Percentiles rank a stretch among this genome's conserved stretches.
These are phyloP conservation scores for Orius insidiosus DNA, from an alignment of 1,140 invertebrate species.

Conservation along the genomic window DNA sequence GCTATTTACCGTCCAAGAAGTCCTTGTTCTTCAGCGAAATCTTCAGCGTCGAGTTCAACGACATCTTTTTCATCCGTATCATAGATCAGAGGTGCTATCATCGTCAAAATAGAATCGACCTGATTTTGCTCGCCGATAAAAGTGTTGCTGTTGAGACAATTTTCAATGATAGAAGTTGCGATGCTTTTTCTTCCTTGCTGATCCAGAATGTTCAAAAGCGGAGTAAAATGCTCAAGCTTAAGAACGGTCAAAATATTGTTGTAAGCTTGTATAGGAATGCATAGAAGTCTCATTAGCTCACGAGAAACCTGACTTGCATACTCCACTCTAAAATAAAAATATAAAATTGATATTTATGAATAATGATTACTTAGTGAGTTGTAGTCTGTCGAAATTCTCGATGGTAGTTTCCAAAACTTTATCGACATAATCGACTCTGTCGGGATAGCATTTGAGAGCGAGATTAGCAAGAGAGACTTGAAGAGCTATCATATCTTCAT, in stretches of 20 bases:
- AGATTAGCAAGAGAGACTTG: constrained; percentile 91
- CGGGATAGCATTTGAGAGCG: constrained; percentile 90
- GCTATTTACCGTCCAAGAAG: constrained; percentile 50
- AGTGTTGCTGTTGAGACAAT: constrained; percentile 77
- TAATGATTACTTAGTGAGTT: constrained; percentile 48
- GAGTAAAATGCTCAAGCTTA: constrained; percentile 65
- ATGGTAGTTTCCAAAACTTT: constrained; percentile 83
- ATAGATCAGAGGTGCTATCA: constrained; percentile 70
- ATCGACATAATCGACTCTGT: constrained; percentile 87
- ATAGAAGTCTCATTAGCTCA: constrained; percentile 81
- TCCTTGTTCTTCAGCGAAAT: constrained; percentile 93
- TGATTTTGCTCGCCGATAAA: constrained; percentile 73
- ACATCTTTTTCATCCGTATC: constrained; percentile 35
- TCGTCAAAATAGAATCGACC: constrained; percentile 57
- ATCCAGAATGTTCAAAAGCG: constrained; percentile 75
- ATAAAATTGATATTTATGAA: neutral
- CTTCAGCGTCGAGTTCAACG: constrained; percentile 63
- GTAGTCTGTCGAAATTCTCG: constrained; percentile 64
- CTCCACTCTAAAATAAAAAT: constrained; percentile 38
- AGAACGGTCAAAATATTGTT: constrained; percentile 80
- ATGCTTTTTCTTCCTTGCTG: constrained; percentile 74
- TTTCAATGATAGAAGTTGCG: constrained; percentile 72
- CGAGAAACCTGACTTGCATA: constrained; percentile 69
- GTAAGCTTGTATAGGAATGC: constrained; percentile 88
- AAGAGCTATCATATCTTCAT: constrained; percentile 89